Conservation (phyloP, 2,797 vertebrate species). For the Manis javanica region DNA sequence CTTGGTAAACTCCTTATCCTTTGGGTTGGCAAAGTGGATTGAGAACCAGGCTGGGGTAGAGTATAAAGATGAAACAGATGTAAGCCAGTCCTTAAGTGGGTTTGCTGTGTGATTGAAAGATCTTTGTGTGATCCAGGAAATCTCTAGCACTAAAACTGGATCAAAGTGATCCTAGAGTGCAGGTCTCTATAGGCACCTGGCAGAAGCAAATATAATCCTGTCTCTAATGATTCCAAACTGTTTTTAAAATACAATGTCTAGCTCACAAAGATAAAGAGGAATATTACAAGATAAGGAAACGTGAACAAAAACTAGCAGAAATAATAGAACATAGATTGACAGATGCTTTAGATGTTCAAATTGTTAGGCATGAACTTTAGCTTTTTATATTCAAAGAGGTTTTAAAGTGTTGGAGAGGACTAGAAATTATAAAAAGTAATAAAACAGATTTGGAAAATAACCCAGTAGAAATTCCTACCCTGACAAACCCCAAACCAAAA, state of each 20-base stretch:
- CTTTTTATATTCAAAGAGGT: not conserved
- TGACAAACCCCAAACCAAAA: not conserved
- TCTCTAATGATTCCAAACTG: not conserved
- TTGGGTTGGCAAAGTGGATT: not conserved
- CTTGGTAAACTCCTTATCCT: not conserved
- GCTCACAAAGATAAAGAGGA: not conserved
- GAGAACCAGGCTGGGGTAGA: not conserved
- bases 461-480: not conserved
- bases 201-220: not conserved
- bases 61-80: not conserved
- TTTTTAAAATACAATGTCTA: not conserved
- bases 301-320: not conserved
- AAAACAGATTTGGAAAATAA: constrained; percentile 18
- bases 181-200: not conserved
- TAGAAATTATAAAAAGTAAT: not conserved
- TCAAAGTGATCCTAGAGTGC: not conserved
- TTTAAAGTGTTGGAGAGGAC: not conserved
- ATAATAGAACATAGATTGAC: not conserved
- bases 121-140: not conserved
- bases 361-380: not conserved
- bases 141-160: not conserved
- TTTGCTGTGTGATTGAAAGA: not conserved
- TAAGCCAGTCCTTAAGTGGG: not conserved
- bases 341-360: not conserved
- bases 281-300: not conserved